Evolutionary conservation across 2,888 invertebrate genomes (phyloP), one percentile per base, ranked within the genome.

Genomic region (Phania funesta): DNA sequence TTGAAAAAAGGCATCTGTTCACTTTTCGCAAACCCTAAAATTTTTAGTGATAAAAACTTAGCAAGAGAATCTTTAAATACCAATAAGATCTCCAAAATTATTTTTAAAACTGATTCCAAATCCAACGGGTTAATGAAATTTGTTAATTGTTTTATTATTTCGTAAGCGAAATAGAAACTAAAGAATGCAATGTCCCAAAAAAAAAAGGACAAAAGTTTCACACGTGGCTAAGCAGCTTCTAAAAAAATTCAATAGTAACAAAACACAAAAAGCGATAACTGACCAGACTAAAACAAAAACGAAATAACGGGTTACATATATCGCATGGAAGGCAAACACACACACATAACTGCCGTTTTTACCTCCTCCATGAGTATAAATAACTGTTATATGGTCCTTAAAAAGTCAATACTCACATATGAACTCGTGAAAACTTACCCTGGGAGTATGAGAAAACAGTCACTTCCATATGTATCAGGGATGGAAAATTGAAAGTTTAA

Each of bases 241-340:
- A 50, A 65, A 50, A 65, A 52, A 32, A 35, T 62, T 26, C 13
- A 32, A 9, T 65, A 44, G 16, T 52, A 16, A 50, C 44, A 9
- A 54, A 62, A 54, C 26, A 24, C 38, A 5, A 9, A 2, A 9
- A 2, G 9, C 16, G 56, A 46, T 32, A 24, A 3, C 32, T 54
- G 18, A 62, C 62, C 58, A 73, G 46, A 62, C 58, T 2, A 50
- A 41, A 18, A 29, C 11, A 44, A 24, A 22, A 22, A 52, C 3
- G 32, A n/a, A 32, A 9, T 35, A 80, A 81, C 32, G 81, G 73
- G 77, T 81, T 73, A 64, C 9, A 68, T 54, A 60, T 67, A 52
- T 13, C 11, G 9, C 41, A 62, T n/a, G n/a, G n/a, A n/a, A n/a
- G 54, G 48, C 76, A 75, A 70, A 65, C 62, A 58, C 58, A 62